Evolutionary conservation across 2,797 vertebrate genomes (phyloP).

Genomic region (Florisuga fusca): DNA sequence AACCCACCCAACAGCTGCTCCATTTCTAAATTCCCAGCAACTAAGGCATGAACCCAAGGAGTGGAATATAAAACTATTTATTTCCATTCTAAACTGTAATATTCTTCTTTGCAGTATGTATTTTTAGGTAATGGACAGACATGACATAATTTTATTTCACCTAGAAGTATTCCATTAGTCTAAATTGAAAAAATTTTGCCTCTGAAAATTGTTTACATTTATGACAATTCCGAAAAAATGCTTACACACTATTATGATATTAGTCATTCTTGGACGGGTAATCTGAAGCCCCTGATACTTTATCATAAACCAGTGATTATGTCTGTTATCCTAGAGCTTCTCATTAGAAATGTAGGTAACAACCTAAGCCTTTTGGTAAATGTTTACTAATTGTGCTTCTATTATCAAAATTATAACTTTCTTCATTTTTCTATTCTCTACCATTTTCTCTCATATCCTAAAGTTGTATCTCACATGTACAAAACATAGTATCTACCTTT

Average conservation of each 20-base stretch:
- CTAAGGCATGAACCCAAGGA: neutral
- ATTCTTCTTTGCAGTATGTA: neutral
- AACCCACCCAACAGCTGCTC: neutral
- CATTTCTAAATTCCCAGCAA: neutral
- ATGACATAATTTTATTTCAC: neutral
- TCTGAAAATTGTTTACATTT: neutral
- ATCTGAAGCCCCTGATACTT: constrained; percentile 1
- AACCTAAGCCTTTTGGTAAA: neutral
- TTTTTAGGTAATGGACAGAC: neutral
- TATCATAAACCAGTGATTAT: neutral
- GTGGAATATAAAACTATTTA: neutral
- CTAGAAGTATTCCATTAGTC: neutral
- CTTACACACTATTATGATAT: neutral
- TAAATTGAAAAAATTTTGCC: constrained; percentile 10
- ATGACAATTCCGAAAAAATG: neutral
- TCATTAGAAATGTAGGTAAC: neutral
- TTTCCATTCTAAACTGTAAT: neutral
- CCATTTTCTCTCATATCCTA: neutral
- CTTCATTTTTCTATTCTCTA: neutral
- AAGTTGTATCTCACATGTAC: neutral
- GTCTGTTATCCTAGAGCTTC: neutral
- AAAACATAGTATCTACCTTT: neutral
- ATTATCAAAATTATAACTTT: neutral
- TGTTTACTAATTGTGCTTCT: neutral
- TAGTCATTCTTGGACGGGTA: neutral